These are phyloP conservation scores for Thripadectes ignobilis DNA, from an alignment of 2,797 vertebrate genomes.

Conservation along the genomic window DNA sequence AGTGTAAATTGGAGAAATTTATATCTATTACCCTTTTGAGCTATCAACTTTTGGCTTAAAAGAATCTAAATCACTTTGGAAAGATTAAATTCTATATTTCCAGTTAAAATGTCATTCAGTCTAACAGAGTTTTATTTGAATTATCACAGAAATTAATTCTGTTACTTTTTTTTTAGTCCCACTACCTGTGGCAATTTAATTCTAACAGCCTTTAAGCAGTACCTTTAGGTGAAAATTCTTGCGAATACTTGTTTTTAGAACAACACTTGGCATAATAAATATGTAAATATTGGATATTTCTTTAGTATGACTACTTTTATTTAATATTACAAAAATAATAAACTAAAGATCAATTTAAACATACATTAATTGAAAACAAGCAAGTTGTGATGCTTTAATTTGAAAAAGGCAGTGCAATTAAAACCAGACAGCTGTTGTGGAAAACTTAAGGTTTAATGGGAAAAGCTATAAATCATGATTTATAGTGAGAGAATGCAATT, in stretches of 20 bases:
- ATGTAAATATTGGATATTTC: background rate
- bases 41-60: background rate
- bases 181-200: background rate
- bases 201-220: background rate
- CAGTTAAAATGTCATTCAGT: background rate
- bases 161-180: background rate
- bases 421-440: slow-evolving; percentile 17
- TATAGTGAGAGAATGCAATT: slow-evolving; percentile 18
- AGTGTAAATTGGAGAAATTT: background rate
- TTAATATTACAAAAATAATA: background rate
- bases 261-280: background rate
- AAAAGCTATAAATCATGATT: slow-evolving; percentile 33
- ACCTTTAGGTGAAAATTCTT: background rate
- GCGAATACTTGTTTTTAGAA: background rate
- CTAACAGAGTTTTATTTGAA: background rate
- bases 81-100: background rate
- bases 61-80: background rate
- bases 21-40: background rate
- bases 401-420: slow-evolving; percentile 27
- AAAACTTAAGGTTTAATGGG: slow-evolving; percentile 3
- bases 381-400: background rate
- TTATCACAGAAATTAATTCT: background rate
- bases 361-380: background rate
- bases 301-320: background rate
- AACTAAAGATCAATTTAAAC: slow-evolving; percentile 1